Evolutionary conservation across 1,140 invertebrate species (phyloP), one percentile per base, ranked within the genome.

Genomic region (Bombus impatiens): DNA sequence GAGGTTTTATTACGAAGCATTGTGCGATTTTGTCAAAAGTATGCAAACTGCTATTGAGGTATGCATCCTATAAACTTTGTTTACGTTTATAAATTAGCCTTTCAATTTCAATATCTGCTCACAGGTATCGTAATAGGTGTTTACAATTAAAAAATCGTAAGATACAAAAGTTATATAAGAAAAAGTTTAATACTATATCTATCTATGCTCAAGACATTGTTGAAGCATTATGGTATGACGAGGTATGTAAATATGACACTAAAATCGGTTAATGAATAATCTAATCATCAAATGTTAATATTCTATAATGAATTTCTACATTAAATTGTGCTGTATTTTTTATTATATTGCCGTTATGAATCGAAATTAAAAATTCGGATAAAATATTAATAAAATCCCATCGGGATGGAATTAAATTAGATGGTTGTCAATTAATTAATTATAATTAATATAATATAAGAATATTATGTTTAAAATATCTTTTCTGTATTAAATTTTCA

Each of bases 11-110:
- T 22, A 89, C 84, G 65, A 90, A 81, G 65, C 93, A 74, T 83
- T 92, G 89, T 78, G 82, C 86, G 9, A 81, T 94, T 35, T 79
- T 94, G 25, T 93, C 94, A 18, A 91, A 90, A 84, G 77, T 93
- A 44, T 95, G 93, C 86, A 82, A 79, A n/a, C 86, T 95, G 35
- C 82, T 95, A 78, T 62, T 92, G 40, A 91, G 89, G 88, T 94
- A 77, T 86, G 72, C 37, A 71, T 57, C 74, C 37, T 76, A 9
- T 18, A 15, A 87, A 18, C 70, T 81, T 57, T 8, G 25, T 40
- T 77, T 53, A 28, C 8, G 0, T 32, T 53, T 70, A 5, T 25
- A 67, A 82, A 15, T 75, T 82, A 57, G n/a, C 78, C 70, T 37
- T 22, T 18, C 44, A 84, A 76, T 37, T 80, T 84, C 4, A 59